A percentile compares a stretch with the other conserved stretches of the same genome.
These are phyloP conservation scores for Tricholauxania praeusta DNA, from an alignment of 2,888 invertebrate species.

Conservation along the genomic window DNA sequence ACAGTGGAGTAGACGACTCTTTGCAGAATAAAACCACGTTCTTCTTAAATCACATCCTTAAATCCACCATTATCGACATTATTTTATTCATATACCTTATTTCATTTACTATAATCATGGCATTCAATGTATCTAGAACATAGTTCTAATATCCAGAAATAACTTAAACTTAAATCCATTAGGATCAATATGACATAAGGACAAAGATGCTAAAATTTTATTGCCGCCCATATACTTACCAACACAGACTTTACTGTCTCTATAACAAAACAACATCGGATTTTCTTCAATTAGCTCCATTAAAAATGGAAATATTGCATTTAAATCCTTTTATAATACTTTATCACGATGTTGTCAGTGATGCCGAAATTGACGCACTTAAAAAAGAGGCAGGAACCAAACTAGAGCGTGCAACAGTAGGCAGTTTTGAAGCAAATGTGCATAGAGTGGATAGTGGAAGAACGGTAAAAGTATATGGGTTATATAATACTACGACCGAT, in stretches of 20 bases:
- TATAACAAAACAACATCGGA: slow-evolving; percentile 22
- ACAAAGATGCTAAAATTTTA: too few species aligned
- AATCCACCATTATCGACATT: too few species aligned
- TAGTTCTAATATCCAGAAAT: neutral
- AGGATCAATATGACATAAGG: too few species aligned
- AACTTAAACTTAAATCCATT: neutral
- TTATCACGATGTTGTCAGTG: slow-evolving; percentile 40
- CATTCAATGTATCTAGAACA: neutral
- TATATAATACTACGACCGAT: neutral
- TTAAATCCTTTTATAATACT: slow-evolving; percentile 41
- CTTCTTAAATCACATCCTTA: too few species aligned
- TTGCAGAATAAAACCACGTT: too few species aligned
- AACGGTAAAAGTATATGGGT: too few species aligned
- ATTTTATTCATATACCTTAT: neutral
- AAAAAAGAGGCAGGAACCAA: neutral
- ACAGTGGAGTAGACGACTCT: too few species aligned
- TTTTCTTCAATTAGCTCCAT: slow-evolving; percentile 45
- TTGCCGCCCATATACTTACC: too few species aligned
- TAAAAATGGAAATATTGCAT: slow-evolving; percentile 45
- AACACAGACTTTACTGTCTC: slow-evolving; percentile 8
- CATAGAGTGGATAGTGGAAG: too few species aligned
- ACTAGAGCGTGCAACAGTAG: neutral
- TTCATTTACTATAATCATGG: neutral
- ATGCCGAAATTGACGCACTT: slow-evolving; percentile 38
- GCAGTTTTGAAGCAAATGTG: too few species aligned